These are phyloP conservation scores for Chaetura pelagica DNA, from an alignment of 2,113 vertebrate genomes.

Conservation along the genomic window DNA sequence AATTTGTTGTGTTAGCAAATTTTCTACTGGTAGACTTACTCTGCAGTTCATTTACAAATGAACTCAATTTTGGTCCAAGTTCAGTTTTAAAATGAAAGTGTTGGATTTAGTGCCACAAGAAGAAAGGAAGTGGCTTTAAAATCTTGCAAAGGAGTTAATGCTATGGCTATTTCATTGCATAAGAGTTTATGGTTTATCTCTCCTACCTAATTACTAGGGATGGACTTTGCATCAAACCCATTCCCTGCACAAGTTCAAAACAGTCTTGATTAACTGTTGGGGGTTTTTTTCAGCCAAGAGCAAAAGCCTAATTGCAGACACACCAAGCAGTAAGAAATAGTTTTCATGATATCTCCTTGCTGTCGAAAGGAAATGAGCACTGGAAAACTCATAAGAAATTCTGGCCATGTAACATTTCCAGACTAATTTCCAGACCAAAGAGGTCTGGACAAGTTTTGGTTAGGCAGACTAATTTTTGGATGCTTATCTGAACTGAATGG, in stretches of 20 bases:
- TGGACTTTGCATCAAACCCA: conserved; percentile 20
- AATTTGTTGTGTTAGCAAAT: not conserved
- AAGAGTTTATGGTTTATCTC: conserved; percentile 35
- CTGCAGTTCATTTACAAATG: conserved; percentile 5
- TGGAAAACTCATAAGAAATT: conserved; percentile 61
- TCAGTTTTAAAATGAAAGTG: conserved; percentile 19
- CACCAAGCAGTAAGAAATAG: not conserved
- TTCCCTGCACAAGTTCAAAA: conserved; percentile 23
- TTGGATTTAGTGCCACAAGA: not conserved
- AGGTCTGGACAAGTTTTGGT: conserved; percentile 53
- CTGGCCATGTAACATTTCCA: conserved; percentile 62
- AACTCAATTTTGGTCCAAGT: conserved; percentile 21
- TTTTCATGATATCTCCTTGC: conserved; percentile 47
- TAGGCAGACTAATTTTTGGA: conserved; percentile 31
- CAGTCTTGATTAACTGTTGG: not conserved
- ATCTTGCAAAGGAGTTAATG: conserved; percentile 43
- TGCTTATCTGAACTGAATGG: conserved; percentile 13
- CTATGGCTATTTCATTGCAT: conserved; percentile 23
- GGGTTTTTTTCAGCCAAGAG: not conserved
- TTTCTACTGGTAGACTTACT: not conserved
- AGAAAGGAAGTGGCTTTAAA: conserved; percentile 56
- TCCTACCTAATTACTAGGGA: conserved; percentile 56
- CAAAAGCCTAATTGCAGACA: conserved; percentile 6
- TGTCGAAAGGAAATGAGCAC: conserved; percentile 42
- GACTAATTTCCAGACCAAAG: conserved; percentile 59